These are phyloP conservation scores for Caenorhabditis sp. DNA, from an alignment of 2,888 invertebrate species.

Conservation along the genomic window DNA sequence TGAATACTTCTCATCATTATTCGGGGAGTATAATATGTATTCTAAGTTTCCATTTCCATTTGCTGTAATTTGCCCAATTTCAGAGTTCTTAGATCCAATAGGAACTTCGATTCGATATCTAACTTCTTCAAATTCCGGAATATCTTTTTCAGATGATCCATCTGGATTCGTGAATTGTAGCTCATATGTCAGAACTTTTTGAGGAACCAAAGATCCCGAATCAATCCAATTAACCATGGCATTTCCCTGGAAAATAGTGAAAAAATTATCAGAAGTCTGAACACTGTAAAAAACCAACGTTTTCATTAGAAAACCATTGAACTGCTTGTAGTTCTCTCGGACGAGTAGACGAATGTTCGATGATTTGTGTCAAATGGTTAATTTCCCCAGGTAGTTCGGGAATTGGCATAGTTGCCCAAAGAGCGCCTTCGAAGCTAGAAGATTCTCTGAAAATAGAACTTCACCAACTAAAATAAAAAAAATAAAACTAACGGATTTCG, in stretches of 20 bases:
- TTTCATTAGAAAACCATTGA: constrained; percentile 29
- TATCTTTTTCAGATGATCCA: constrained; percentile 7
- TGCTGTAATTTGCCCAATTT: constrained; percentile 39
- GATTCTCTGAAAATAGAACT: constrained; percentile 36
- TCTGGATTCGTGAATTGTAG: constrained; percentile 29
- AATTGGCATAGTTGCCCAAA: constrained; percentile 44
- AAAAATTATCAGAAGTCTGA: background rate
- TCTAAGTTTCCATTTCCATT: constrained; percentile 25
- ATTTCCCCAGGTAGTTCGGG: constrained; percentile 24
- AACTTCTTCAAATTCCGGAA: constrained; percentile 33
- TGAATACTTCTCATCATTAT: constrained; percentile 30
- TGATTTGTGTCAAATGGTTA: constrained; percentile 26
- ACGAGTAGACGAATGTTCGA: constrained; percentile 20
- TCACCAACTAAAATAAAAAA: background rate
- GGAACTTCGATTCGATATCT: constrained; percentile 41
- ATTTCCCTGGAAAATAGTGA: constrained; percentile 19
- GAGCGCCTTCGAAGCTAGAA: constrained; percentile 37
- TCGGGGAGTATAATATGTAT: constrained; percentile 43
- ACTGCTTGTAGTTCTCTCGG: constrained; percentile 28
- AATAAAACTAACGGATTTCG: constrained; percentile 31
- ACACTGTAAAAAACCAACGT: constrained; percentile 7
- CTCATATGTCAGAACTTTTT: constrained; percentile 35
- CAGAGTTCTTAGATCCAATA: constrained; percentile 5
- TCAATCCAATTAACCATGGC: constrained; percentile 39
- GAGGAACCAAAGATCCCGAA: constrained; percentile 9